Percentiles rank a stretch among this genome's conserved stretches.
Conservation (phyloP, 1,140 invertebrate species). For the Bradynema listronoti region DNA sequence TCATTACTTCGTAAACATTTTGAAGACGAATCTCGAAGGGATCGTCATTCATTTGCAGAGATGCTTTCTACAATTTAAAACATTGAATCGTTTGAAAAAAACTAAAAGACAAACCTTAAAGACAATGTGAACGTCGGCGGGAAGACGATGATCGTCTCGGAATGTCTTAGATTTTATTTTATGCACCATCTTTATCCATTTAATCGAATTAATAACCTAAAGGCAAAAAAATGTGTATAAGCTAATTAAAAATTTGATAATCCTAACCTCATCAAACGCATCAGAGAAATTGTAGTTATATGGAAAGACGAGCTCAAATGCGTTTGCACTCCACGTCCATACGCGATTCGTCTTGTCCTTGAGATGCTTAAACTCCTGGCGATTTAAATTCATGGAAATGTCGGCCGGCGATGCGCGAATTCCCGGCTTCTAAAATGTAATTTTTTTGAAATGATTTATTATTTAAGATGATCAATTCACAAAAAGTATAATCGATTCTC, state of each 20-base stretch:
- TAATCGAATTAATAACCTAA: constrained; percentile 70
- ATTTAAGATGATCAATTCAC: no score
- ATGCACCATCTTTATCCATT: constrained; percentile 82
- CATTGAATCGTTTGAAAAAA: background rate
- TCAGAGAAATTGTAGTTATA: constrained; percentile 86
- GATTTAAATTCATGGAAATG: constrained; percentile 36
- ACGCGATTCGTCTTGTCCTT: constrained; percentile 39
- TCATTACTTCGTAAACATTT: constrained; percentile 87
- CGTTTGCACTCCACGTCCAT: constrained; percentile 66
- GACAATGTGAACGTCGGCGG: constrained; percentile 71
- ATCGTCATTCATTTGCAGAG: constrained; percentile 88
- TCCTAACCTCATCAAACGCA: constrained; percentile 74
- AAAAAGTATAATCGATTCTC: no score
- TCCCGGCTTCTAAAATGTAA: constrained; percentile 23
- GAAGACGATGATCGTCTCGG: constrained; percentile 67
- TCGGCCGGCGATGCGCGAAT: constrained; percentile 17
- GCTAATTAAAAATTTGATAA: constrained; percentile 54
- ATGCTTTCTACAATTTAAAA: constrained; percentile 62
- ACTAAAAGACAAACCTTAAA: constrained; percentile 67
- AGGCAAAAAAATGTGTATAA: constrained; percentile 25
- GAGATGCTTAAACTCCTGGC: constrained; percentile 39
- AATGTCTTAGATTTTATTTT: constrained; percentile 67
- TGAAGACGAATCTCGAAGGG: constrained; percentile 91
- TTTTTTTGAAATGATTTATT: no score
- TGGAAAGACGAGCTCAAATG: constrained; percentile 74